Conservation (phyloP, 2,797 vertebrate species). For the Malurus leucopterus region DNA sequence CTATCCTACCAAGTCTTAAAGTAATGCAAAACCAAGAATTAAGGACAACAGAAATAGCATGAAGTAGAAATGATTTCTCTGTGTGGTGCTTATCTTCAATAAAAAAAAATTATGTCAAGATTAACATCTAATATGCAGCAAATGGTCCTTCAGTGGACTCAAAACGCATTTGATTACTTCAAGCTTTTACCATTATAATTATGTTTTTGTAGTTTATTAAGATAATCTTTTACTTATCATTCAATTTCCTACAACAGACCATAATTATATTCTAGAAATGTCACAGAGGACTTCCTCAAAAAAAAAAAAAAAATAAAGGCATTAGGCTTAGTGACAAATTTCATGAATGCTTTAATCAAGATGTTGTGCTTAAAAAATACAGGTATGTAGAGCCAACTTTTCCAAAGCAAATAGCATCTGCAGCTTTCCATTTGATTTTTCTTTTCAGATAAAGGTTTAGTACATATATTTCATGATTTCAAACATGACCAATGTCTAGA, state of each 20-base stretch:
- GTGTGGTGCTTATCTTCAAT: background rate
- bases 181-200: background rate
- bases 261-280: background rate
- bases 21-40: background rate
- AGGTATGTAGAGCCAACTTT: background rate
- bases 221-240: background rate
- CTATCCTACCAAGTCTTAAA: background rate
- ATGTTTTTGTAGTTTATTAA: conserved; percentile 8
- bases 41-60: background rate
- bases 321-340: background rate
- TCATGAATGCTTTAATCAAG: background rate
- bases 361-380: background rate
- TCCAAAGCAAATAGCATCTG: background rate
- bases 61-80: background rate
- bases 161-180: conserved; percentile 37
- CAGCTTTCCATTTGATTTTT: background rate
- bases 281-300: background rate
- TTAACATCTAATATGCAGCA: conserved; percentile 34
- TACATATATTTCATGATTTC: background rate
- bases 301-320: background rate
- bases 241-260: background rate
- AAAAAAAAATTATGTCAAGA: conserved; percentile 18
- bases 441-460: background rate
- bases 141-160: conserved; percentile 17
- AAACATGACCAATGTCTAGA: background rate